phyloP scores from a whole-genome alignment of 2,797 vertebrate species.

The Aldrovandia affinis region DNA sequence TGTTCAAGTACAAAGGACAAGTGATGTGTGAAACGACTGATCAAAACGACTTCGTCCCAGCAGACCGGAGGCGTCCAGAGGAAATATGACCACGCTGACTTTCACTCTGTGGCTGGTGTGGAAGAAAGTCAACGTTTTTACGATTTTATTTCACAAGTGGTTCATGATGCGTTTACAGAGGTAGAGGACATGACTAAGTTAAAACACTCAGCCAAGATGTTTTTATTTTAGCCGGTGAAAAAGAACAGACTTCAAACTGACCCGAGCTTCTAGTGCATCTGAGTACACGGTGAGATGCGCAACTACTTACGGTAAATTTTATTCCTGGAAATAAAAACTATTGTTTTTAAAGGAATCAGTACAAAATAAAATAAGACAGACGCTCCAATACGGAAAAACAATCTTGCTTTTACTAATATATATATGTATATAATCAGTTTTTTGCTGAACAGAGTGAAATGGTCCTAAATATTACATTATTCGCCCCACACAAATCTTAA shows the following conservation, averaged over 20 bases:
- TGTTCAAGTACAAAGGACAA: conserved; percentile 47
- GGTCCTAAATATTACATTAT: conserved; percentile 53
- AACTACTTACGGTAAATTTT: too few relatives aligned
- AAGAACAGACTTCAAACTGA: too few relatives aligned
- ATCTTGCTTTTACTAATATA: too few relatives aligned
- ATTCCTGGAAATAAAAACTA: too few relatives aligned
- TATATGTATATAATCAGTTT: conserved; percentile 53
- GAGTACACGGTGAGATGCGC: too few relatives aligned
- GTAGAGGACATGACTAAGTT: neutral
- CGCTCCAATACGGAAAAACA: neutral
- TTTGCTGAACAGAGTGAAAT: conserved; percentile 46
- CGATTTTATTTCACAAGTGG: neutral
- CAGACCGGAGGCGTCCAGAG: neutral
- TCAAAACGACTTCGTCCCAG: neutral
- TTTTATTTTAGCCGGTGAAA: too few relatives aligned
- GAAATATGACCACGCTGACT: neutral
- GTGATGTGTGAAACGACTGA: conserved; percentile 35
- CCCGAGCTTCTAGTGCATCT: too few relatives aligned
- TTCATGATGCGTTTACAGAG: neutral
- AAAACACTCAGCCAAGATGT: neutral
- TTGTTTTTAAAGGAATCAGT: conserved; percentile 12
- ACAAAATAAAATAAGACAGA: conserved; percentile 38
- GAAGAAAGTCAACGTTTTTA: neutral
- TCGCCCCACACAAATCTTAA: conserved; percentile 40
- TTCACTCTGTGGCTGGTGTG: neutral